Evolutionary conservation across 2,113 vertebrate genomes (phyloP).

Genomic region (Phalacrocorax pelagicus): DNA sequence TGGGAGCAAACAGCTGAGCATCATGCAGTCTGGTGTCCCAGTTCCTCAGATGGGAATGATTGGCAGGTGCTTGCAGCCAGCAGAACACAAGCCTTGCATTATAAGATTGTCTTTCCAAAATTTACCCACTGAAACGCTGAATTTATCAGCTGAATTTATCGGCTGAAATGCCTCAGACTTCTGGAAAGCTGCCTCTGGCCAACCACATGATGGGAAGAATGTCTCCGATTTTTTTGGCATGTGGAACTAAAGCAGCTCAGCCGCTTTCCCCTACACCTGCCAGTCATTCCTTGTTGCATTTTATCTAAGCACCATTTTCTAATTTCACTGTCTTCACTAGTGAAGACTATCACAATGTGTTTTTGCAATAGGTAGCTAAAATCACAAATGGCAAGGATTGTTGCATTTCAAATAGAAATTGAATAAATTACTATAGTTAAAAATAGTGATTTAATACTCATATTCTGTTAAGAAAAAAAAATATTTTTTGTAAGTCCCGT

Average conservation of each 20-base stretch:
- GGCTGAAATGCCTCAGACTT: slow-evolving; percentile 25
- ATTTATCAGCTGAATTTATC: slow-evolving; percentile 51
- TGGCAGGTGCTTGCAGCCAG: not conserved
- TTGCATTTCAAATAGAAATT: not conserved
- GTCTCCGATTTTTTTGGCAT: not conserved
- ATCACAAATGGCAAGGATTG: not conserved
- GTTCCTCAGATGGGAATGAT: not conserved
- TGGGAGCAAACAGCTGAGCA: not conserved
- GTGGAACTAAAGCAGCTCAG: not conserved
- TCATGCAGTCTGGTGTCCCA: rapidly evolving
- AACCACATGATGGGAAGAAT: not conserved
- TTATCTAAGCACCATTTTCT: slow-evolving; percentile 26
- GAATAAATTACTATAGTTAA: not conserved
- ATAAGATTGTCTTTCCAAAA: not conserved
- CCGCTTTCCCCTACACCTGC: not conserved
- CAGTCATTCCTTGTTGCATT: not conserved
- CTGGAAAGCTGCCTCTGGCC: slow-evolving; percentile 29
- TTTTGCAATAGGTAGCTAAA: not conserved
- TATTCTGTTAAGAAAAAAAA: not conserved
- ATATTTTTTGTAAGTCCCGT: not conserved
- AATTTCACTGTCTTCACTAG: not conserved
- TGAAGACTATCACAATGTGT: not conserved
- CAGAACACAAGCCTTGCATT: not conserved
- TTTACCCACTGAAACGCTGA: not conserved
- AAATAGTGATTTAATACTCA: not conserved